Percentiles rank a stretch among this genome's conserved stretches.
Conservation (phyloP, 2,113 vertebrate species). For the Nesogale talazaci region DNA sequence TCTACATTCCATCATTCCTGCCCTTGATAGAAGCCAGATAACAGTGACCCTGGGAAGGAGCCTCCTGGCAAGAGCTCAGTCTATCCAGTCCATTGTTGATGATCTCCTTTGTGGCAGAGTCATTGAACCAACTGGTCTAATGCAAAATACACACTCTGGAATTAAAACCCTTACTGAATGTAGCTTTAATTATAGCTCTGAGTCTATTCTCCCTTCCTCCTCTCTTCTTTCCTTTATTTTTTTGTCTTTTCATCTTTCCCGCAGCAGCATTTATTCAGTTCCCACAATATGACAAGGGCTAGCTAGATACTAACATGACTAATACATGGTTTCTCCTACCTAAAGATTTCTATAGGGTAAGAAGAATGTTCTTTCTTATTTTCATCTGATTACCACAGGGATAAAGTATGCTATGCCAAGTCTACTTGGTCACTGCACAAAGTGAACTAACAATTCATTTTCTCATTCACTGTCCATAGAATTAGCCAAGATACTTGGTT, state of each 20-base stretch:
- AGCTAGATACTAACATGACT: background rate
- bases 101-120: background rate
- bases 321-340: background rate
- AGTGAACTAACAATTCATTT: conserved; percentile 39
- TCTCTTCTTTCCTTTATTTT: background rate
- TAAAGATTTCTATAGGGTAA: background rate
- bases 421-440: conserved; percentile 33
- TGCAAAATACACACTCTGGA: background rate
- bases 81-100: background rate
- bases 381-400: conserved; percentile 35
- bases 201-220: background rate
- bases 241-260: conserved; percentile 14
- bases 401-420: conserved; percentile 22
- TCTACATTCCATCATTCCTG: conserved; percentile 62
- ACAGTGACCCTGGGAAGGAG: conserved; percentile 61
- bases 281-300: background rate
- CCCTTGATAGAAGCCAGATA: conserved; percentile 47
- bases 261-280: conserved; percentile 38
- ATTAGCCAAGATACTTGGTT: conserved; percentile 57
- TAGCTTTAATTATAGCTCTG: background rate
- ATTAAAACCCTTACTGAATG: background rate
- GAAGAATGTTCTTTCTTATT: background rate
- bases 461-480: conserved; percentile 38
- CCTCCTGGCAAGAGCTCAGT: conserved; percentile 32
- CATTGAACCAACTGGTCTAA: conserved; percentile 32